Evolutionary conservation across 2,888 invertebrate species (phyloP).

Genomic region (Sipunculus nudus): DNA sequence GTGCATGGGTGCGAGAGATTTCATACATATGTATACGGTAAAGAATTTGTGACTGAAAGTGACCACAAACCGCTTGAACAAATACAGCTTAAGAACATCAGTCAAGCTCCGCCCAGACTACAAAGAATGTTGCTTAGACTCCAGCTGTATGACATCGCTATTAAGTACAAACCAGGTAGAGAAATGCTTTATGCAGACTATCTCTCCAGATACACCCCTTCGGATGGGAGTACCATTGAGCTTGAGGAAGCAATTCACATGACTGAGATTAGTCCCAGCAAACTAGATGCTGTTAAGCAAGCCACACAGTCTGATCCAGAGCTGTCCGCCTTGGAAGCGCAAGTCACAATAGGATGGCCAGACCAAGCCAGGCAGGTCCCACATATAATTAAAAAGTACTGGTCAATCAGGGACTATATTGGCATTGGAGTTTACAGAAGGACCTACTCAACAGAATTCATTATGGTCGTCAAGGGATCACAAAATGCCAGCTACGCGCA

Average conservation of each 20-base stretch:
- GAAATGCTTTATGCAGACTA: constrained; percentile 33
- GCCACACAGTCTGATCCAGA: constrained; percentile 11
- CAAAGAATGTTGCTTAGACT: constrained; percentile 31
- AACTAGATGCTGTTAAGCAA: constrained; percentile 6
- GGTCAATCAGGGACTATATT: constrained; percentile 22
- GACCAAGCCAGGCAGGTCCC: too few relatives aligned
- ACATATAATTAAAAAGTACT: constrained; percentile 16
- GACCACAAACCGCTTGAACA: constrained; percentile 32
- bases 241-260: constrained; percentile 20
- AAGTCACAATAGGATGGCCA: constrained; percentile 11
- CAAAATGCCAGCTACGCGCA: constrained; percentile 20
- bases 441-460: constrained; percentile 21
- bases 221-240: constrained; percentile 1
- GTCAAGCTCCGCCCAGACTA: constrained; percentile 20
- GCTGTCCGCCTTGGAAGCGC: constrained; percentile 10
- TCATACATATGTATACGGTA: constrained; percentile 26
- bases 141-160: constrained; percentile 27
- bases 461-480: constrained; percentile 10
- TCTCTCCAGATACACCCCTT: constrained; percentile 6
- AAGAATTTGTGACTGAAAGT: constrained; percentile 11
- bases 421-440: constrained; percentile 18
- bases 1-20: constrained; percentile 29
- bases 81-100: constrained; percentile 26
- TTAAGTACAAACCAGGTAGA: constrained; percentile 25
- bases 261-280: not conserved